phyloP scores from a whole-genome alignment of 2,888 invertebrate species.

The Eristalinus sepulchralis region DNA sequence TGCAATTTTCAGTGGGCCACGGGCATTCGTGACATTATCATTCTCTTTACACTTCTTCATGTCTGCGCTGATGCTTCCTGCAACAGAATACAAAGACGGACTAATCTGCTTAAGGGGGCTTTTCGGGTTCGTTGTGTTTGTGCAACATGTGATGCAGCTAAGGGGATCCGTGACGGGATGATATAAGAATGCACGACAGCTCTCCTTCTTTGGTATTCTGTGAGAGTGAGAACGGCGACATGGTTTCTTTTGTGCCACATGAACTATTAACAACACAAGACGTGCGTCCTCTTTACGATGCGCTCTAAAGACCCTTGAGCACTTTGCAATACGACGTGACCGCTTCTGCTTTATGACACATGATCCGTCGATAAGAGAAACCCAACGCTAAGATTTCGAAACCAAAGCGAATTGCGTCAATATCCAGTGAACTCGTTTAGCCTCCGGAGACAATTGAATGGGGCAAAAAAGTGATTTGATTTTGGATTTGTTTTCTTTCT shows the following conservation, averaged over 20 bases:
- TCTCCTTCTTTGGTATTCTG: slow-evolving; percentile 4
- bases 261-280: background rate
- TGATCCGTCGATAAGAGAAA: background rate
- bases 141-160: slow-evolving; percentile 36
- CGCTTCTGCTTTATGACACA: background rate
- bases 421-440: background rate
- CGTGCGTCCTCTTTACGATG: background rate
- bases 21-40: background rate
- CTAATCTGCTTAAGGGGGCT: slow-evolving; percentile 9
- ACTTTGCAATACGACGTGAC: background rate
- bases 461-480: background rate
- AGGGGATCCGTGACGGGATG: slow-evolving; percentile 1
- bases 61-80: slow-evolving; percentile 11
- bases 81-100: slow-evolving; percentile 8
- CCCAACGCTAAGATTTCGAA: background rate
- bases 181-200: background rate
- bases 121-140: slow-evolving; percentile 24
- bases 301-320: background rate
- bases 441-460: background rate
- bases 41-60: background rate
- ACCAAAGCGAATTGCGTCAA: background rate
- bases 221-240: background rate
- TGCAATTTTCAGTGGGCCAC: background rate
- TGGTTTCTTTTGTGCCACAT: background rate
- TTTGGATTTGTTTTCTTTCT: background rate